These are phyloP conservation scores for Pitangus sulphuratus DNA, from an alignment of 2,797 vertebrate genomes.

Conservation along the genomic window DNA sequence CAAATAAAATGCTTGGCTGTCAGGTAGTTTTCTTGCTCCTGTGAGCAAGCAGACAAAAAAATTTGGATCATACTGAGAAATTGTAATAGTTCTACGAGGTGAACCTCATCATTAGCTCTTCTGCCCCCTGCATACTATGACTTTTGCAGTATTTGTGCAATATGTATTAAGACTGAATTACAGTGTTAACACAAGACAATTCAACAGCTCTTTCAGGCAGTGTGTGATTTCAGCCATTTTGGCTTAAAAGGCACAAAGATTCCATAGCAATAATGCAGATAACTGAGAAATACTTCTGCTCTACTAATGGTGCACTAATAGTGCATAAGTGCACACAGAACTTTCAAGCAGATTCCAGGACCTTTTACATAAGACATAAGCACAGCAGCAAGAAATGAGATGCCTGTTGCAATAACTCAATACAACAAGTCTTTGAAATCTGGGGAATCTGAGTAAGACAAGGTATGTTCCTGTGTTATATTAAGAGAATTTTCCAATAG, in stretches of 20 bases:
- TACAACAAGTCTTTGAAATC: background rate
- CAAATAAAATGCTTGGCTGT: background rate
- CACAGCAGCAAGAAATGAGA: background rate
- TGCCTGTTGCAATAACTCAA: background rate
- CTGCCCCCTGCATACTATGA: background rate
- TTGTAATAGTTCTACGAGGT: background rate
- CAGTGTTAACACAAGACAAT: background rate
- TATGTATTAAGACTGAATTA: background rate
- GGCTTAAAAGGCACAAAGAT: background rate
- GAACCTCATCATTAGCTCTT: background rate
- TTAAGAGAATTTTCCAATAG: background rate
- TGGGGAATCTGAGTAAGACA: background rate
- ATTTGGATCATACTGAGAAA: background rate
- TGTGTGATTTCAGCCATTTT: background rate
- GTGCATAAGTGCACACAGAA: background rate
- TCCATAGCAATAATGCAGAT: background rate
- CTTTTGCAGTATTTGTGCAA: background rate
- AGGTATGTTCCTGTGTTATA: background rate
- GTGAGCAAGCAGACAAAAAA: background rate
- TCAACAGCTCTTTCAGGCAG: background rate
- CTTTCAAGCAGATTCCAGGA: background rate
- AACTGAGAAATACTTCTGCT: background rate
- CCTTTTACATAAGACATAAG: background rate
- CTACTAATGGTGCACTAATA: too few relatives aligned
- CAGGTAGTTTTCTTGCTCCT: background rate